Base-by-base conservation (phyloP, 2,113 vertebrate genomes). In the Bujurquina vittata region DNA sequence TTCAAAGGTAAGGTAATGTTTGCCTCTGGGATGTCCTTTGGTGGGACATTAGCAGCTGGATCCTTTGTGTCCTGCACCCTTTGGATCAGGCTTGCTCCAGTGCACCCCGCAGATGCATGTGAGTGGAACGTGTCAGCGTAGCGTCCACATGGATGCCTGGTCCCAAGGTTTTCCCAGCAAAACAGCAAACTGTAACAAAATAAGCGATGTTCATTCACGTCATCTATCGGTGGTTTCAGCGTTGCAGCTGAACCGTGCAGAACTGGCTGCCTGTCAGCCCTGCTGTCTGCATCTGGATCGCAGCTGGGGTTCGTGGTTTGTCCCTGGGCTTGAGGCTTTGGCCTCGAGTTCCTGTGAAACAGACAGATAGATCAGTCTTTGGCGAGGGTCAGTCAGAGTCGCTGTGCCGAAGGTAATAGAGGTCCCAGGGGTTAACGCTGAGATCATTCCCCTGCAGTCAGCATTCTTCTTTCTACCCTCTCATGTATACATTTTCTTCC, bases 381-480 rank as follows among this genome's bases (percentile, higher is more conserved):
- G 73, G 31, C 62, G 63, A 65, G 61, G 77, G 79, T 88, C 85
- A 84, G 80, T 82, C 22, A 14, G 55, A 82, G 80, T 67, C 1
- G 2, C 69, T 74, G 74, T 43, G 3, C 58, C 78, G 61, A 77
- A 82, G 49, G 84, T 91, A 90, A 91, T 84, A 15, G 89, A 86
- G 86, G 87, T 89, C 88, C 62, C 12, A 10, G 10, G 80, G 85
- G 89, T 89, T 87, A 87, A 92, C 65, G 10, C n/a, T 43, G 72
- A 81, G 81, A 77, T 90, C 74, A 72, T 85, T 83, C 58, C 43
- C 77, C 84, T 60, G 84, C 69, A 84, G 82, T 84, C 73, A 80
- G 75, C 86, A 35, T 26, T 86, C 58, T 75, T 26, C 54, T 81
- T 59, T 37, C 76, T 29, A 5, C 65, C 52, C 72, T 22, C 67